A percentile compares a stretch with the other conserved stretches of the same genome.
Conservation (phyloP, 2,797 vertebrate species). For the Hypotaenidia philippensis region DNA sequence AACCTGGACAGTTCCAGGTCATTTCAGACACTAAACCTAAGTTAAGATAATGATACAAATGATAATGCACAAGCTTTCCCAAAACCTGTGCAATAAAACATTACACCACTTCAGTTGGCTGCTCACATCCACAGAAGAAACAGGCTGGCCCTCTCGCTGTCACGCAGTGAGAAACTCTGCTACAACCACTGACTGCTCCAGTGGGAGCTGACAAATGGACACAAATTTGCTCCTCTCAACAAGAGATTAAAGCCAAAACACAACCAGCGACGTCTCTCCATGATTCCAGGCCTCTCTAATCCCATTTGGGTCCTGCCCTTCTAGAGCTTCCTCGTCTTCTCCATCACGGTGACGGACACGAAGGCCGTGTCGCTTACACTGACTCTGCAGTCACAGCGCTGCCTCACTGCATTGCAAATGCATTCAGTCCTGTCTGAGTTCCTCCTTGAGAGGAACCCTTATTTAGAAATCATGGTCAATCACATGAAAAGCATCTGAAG, state of each 20-base stretch:
- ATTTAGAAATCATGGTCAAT: neutral
- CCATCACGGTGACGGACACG: neutral
- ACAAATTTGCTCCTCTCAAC: neutral
- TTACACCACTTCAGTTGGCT: neutral
- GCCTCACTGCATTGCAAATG: neutral
- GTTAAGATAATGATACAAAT: neutral
- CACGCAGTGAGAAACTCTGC: neutral
- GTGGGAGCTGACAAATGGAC: neutral
- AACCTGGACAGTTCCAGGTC: neutral
- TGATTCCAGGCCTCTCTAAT: neutral
- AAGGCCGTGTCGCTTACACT: neutral
- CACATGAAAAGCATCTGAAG: neutral
- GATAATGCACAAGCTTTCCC: neutral
- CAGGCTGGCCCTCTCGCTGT: neutral
- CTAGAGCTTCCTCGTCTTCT: neutral
- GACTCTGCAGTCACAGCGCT: neutral
- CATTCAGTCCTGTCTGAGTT: neutral
- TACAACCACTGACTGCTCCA: neutral
- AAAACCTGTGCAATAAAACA: neutral
- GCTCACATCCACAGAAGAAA: rapidly evolving
- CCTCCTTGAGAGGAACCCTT: neutral
- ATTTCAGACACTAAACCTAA: neutral
- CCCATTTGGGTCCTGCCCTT: neutral
- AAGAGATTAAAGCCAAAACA: neutral
- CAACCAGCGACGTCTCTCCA: neutral